These are phyloP conservation scores for Pollenia angustigena DNA, from an alignment of 2,888 invertebrate species.

Conservation along the genomic window DNA sequence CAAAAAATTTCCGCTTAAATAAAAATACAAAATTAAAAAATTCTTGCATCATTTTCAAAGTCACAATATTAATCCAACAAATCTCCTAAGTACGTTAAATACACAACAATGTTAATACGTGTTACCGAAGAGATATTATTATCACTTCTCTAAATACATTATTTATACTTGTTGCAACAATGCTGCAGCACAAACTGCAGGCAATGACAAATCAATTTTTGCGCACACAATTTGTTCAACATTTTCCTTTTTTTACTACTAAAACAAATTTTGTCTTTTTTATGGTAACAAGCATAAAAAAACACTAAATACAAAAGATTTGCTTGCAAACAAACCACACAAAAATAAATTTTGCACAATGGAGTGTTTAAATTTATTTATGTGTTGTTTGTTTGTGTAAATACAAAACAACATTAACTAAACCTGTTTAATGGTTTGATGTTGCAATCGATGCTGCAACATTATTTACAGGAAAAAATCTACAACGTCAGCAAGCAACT, in stretches of 20 bases:
- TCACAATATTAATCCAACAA: conserved; percentile 36
- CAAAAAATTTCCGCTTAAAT: no score
- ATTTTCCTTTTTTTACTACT: background rate
- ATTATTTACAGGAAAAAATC: background rate
- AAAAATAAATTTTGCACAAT: background rate
- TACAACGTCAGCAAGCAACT: conserved; percentile 11
- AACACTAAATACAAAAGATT: background rate
- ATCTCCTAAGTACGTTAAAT: conserved; percentile 4
- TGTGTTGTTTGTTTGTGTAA: background rate
- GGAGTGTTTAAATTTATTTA: no score
- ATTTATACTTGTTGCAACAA: conserved; percentile 42
- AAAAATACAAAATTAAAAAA: background rate
- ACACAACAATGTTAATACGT: background rate
- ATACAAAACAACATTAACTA: conserved; percentile 1
- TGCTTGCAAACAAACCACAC: background rate
- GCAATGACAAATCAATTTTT: conserved; percentile 42
- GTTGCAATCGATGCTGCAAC: conserved; percentile 48
- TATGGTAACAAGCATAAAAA: background rate
- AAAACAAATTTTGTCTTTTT: conserved; percentile 12
- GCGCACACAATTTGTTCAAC: background rate
- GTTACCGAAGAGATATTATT: no score
- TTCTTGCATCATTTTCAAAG: conserved; percentile 17
- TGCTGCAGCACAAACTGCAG: background rate
- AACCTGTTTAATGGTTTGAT: conserved; percentile 52
- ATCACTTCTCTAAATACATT: conserved; percentile 2